phyloP scores from a whole-genome alignment of 2,113 vertebrate species.

The Pampusana beccarii region DNA sequence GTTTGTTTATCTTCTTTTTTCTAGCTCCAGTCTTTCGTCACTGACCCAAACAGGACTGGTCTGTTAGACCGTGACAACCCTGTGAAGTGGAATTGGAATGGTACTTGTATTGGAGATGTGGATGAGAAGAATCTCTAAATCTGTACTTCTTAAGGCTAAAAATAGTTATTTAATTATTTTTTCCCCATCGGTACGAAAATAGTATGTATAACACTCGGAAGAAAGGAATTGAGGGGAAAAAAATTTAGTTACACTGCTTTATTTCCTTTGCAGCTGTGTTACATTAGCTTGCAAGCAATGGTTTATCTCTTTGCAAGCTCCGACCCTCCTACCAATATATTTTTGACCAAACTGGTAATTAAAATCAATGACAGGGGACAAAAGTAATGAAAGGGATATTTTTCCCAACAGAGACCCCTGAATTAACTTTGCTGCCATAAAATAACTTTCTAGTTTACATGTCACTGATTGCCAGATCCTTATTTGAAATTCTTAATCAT shows the following conservation, averaged over 20 bases:
- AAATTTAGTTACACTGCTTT: constrained; percentile 62
- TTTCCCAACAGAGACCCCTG: neutral
- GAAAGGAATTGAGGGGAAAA: constrained; percentile 4
- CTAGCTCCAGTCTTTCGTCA: neutral
- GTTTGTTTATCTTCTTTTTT: neutral
- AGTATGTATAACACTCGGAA: neutral
- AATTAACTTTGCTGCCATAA: constrained; percentile 38
- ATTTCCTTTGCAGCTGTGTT: constrained; percentile 58
- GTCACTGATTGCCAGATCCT: neutral
- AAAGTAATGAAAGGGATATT: constrained; percentile 18
- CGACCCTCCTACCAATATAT: constrained; percentile 47
- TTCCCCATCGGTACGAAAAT: constrained; percentile 16
- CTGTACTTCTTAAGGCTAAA: neutral
- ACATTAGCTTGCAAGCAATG: constrained; percentile 43
- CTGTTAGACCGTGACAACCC: neutral
- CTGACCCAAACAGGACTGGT: neutral
- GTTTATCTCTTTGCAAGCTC: constrained; percentile 34
- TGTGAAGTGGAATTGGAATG: rapidly evolving
- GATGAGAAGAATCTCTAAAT: neutral
- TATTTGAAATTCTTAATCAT: neutral
- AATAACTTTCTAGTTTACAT: neutral
- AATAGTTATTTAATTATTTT: neutral
- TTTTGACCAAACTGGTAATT: constrained; percentile 50
- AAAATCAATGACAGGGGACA: constrained; percentile 46
- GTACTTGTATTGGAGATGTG: neutral